Evolutionary conservation across 2,888 invertebrate species (phyloP).

Genomic region (Drosophila kanekoi): DNA sequence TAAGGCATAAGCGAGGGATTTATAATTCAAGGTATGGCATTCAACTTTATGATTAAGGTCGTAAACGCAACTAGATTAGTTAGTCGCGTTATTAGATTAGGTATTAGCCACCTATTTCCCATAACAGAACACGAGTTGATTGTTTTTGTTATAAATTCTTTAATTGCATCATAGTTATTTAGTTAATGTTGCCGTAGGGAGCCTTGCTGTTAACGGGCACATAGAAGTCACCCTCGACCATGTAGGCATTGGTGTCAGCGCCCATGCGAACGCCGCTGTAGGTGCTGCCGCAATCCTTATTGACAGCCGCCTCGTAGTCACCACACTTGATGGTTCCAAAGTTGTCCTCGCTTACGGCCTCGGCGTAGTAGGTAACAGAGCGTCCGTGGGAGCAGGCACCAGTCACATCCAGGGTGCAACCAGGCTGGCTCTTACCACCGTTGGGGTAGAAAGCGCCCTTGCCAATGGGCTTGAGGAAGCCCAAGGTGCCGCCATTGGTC

Average conservation of each 20-base stretch:
- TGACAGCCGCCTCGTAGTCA: constrained; percentile 65
- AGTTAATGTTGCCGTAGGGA: constrained; percentile 79
- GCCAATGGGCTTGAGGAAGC: constrained; percentile 83
- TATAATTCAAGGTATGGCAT: constrained; percentile 37
- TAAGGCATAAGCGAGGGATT: not conserved
- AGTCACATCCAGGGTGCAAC: constrained; percentile 85
- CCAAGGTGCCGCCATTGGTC: constrained; percentile 81
- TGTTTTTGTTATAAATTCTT: constrained; percentile 2
- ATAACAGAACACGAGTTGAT: not conserved
- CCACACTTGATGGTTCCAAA: constrained; percentile 80
- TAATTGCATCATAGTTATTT: constrained; percentile 42
- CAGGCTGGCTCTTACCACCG: constrained; percentile 86
- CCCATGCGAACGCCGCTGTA: constrained; percentile 79
- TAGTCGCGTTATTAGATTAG: not conserved
- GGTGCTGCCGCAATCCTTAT: constrained; percentile 66
- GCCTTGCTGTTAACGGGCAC: constrained; percentile 79
- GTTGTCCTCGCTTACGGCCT: constrained; percentile 82
- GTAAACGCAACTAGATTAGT: constrained; percentile 15
- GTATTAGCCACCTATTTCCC: not conserved
- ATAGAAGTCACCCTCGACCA: constrained; percentile 81
- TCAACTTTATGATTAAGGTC: constrained; percentile 5
- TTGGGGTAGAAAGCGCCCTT: constrained; percentile 87
- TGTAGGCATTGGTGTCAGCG: constrained; percentile 73
- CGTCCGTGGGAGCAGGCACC: constrained; percentile 85
- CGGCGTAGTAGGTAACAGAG: constrained; percentile 85